phyloP scores from a whole-genome alignment of 2,113 vertebrate genomes.

The Sitta europaea region DNA sequence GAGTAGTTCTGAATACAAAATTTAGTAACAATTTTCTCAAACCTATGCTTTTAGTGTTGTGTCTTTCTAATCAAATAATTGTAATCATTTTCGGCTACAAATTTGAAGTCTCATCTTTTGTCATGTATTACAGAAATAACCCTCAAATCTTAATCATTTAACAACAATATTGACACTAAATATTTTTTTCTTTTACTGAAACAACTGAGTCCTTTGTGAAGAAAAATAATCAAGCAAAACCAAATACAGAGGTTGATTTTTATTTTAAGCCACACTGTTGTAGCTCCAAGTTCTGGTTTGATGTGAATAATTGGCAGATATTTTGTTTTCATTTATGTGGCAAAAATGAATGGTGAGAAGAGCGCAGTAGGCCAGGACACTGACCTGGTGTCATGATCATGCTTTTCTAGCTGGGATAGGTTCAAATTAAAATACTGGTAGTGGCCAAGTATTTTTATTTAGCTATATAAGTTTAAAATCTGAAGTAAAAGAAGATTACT shows the following conservation, averaged over 20 bases:
- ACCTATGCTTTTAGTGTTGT: fast-evolving
- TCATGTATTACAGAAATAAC: neutral
- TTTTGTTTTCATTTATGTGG: neutral
- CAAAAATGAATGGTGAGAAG: neutral
- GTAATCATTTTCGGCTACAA: neutral
- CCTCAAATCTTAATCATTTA: neutral
- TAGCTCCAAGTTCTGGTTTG: neutral
- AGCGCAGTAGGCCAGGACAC: neutral
- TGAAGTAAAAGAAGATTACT: neutral
- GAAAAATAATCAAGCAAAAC: neutral
- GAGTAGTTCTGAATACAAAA: neutral
- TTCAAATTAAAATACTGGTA: neutral
- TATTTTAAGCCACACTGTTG: neutral
- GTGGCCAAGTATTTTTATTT: neutral
- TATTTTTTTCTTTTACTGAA: neutral
- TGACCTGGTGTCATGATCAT: neutral
- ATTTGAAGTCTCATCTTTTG: neutral
- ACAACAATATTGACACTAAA: neutral
- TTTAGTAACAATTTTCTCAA: neutral
- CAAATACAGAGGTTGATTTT: neutral
- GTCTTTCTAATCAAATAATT: neutral
- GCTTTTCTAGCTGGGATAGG: fast-evolving
- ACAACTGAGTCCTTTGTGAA: neutral
- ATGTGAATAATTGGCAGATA: neutral
- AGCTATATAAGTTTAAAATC: neutral